These are phyloP conservation scores for Sphaerodactylus townsendi DNA, from an alignment of 2,113 vertebrate genomes.

Conservation along the genomic window DNA sequence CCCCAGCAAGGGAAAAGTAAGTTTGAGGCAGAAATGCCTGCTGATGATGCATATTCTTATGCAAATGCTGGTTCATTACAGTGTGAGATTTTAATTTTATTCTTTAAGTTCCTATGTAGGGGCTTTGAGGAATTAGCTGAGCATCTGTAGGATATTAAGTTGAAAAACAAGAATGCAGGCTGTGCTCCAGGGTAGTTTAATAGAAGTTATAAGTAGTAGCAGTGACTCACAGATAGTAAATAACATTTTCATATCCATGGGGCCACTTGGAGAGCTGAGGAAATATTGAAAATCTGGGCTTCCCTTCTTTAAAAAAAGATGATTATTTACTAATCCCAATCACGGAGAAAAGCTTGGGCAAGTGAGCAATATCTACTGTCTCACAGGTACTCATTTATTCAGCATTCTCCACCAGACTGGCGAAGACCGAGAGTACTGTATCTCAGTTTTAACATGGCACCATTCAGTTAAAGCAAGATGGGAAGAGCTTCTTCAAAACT, in stretches of 20 bases:
- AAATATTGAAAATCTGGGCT: background rate
- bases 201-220: too few species aligned
- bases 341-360: background rate
- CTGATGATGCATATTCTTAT: background rate
- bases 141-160: background rate
- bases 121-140: background rate
- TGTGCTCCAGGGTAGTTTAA: background rate
- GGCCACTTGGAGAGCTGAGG: background rate
- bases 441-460: background rate
- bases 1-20: slow-evolving; percentile 92
- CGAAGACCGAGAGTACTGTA: background rate
- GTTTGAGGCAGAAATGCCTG: slow-evolving; percentile 46
- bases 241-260: background rate
- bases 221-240: background rate
- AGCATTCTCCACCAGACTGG: background rate
- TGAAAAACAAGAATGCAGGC: background rate
- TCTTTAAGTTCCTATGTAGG: background rate
- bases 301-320: background rate
- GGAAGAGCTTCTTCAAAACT: background rate
- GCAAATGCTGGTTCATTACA: background rate
- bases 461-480: background rate
- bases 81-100: background rate
- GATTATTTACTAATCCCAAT: background rate
- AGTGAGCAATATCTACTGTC: background rate
- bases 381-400: background rate